Base-by-base conservation (phyloP, 2,888 invertebrate genomes). In the Chydorus sphaericus region DNA sequence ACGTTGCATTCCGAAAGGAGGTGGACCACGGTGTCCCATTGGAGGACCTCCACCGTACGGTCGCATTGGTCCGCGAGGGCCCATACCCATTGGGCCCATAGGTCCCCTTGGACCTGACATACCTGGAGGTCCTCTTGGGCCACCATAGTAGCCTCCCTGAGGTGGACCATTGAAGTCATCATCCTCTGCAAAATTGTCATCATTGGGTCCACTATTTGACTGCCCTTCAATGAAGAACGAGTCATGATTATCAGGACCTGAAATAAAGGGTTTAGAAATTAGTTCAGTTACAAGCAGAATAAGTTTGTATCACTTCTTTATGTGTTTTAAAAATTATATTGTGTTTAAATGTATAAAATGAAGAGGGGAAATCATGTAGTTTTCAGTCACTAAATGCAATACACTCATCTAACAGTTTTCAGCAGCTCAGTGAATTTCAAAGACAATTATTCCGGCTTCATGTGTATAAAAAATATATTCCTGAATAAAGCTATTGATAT, bases 41-140 rank as follows among this genome's bases (percentile, higher is more conserved):
- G 52, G 53, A 10, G 37, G 57, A 33, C 57, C 54, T 50, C 48
- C 18, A 26, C 38, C 37, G 20, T 33, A 29, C 6, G 23, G 44
- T 31, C 26, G 23, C 37, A 37, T 30, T 31, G 39, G 39, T 31
- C 50, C 37, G 23, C 16, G 53, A 37, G 33, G 33, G 16, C 55
- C 48, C 48, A 48, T 44, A 8, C 55, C 55, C 48, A 38, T 55
- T 18, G 55, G 55, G 20, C 55, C 55, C 30, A 69, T 71, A 57
- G 31, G 55, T 44, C 57, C 56, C 8, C 72, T 73, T 39, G 73
- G 74, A 56, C 10, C 76, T 76, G 57, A 74, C 70, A 60, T 73
- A 75, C 44, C 44, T 36, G 52, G 66, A 5, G 70, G 69, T 20
- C 71, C 72, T 18, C 70, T 67, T 1, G 70, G 71, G 55, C 68